Base-by-base conservation (phyloP, 2,888 invertebrate species). In the Trichogramma dendrolimi region DNA sequence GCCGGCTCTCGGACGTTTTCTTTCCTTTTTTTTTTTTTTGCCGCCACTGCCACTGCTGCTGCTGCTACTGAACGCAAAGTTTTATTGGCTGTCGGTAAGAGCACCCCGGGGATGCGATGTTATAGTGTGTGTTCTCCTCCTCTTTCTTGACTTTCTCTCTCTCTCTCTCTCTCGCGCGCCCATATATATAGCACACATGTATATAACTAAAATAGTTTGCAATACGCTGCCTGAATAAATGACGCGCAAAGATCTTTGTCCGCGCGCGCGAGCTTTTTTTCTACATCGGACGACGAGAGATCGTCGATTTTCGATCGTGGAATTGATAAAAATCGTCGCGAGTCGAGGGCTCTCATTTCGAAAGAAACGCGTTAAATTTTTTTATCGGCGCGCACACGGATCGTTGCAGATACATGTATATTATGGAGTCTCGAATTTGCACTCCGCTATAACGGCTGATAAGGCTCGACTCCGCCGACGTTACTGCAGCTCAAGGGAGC, bases 11-110 rank as follows among this genome's bases (percentile, higher is more conserved):
- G 61, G 62, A 62, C 65, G 62, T 60, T 62, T 65, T 40, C 51
- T 60, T 54, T 59, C 61, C 58, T 55, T 50, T 46, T 61, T 14
- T 4, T 11, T n/a, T n/a, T n/a, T n/a, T n/a, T n/a, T n/a, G n/a
- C n/a, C n/a, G n/a, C n/a, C n/a, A n/a, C n/a, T n/a, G n/a, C n/a
- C n/a, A n/a, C n/a, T n/a, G n/a, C n/a, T 48, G 48, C 11, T 8
- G 11, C 62, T 27, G 27, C 27, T 3, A 3, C 27, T 27, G 53
- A 54, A 60, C 48, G 11, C 47, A 64, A 62, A 68, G 67, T 71
- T 71, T 69, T 71, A 71, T 71, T 71, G 71, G 67, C 67, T 67
- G 55, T 58, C 66, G 61, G 67, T 65, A 64, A 67, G 61, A 62
- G 67, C 56, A 60, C 68, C 66, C 67, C 49, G 48, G 71, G 67